Base-by-base conservation (phyloP, 2,888 invertebrate genomes). In the Lepidocyrtinus sp. region DNA sequence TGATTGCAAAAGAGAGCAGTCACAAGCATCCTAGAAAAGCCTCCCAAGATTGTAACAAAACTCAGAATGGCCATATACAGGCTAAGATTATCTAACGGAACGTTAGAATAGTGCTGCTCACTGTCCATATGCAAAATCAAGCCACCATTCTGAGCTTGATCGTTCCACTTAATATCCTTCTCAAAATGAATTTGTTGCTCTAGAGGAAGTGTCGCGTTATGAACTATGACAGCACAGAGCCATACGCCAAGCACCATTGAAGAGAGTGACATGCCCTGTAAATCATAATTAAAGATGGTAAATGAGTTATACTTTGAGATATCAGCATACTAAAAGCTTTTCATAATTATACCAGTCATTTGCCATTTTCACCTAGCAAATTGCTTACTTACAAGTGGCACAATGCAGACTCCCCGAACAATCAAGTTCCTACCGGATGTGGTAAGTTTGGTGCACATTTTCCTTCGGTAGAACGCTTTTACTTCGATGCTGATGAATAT, bases 121-220 rank as follows among this genome's bases (percentile, higher is more conserved):
- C 80, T 83, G 9, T 71, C 68, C 36, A 82, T 80, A 24, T 71
- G 73, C 2, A 70, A 17, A 61, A 67, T 26, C 9, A 17, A 3
- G 7, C 9, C 70, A 19, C 25, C 5, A 2, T 24, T 2, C 1
- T 25, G 21, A 21, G n/a, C 45, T 15, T 15, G 12, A 15, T 24
- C 9, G 26, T 24, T 45, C 27, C 46, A 62, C 15, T 55, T 46
- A 24, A 45, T 67, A 3, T 77, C 65, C 50, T 82, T 75, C 36
- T 81, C 81, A 65, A 82, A 83, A 36, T 75, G 46, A 3, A 83
- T 15, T 50, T 83, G 83, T 9, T 71, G n/a, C 1, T 71, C 73
- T 0, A 9, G 7, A 2, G 55, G 25, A 19, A 76, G 27, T 0
- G 62, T 36, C 7, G 46, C 25, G 46, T 83, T 79, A 19, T 76